phyloP scores from a whole-genome alignment of 2,888 invertebrate genomes.

The Cactoblastis cactorum region DNA sequence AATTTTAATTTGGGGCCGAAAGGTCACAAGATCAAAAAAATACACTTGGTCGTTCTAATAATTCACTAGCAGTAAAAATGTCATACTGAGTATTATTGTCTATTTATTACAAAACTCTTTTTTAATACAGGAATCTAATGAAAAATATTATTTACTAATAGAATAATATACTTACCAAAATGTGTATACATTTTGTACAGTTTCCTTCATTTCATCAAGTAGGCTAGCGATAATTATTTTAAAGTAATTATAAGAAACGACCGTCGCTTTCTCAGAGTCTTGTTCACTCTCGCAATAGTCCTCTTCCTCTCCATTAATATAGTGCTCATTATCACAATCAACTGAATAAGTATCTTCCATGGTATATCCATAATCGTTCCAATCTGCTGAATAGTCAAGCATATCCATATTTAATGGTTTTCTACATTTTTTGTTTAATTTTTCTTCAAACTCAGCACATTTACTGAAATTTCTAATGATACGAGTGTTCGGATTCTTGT shows the following conservation, averaged over 20 bases:
- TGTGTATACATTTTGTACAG: conserved; percentile 29
- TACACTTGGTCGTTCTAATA: too few relatives aligned
- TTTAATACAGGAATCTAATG: neutral
- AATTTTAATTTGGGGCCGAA: too few relatives aligned
- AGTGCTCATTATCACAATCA: conserved; percentile 24
- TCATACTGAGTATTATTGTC: too few relatives aligned
- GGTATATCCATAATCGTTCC: conserved; percentile 10
- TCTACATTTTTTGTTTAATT: conserved; percentile 25
- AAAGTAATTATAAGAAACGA: conserved; percentile 22
- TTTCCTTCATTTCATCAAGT: conserved; percentile 32
- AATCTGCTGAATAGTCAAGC: conserved; percentile 14
- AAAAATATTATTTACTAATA: neutral
- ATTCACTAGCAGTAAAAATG: too few relatives aligned
- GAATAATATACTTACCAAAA: conserved; percentile 40
- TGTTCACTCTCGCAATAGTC: neutral
- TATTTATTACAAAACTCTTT: too few relatives aligned
- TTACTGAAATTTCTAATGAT: conserved; percentile 41
- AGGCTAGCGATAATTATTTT: conserved; percentile 31
- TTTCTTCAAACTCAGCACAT: conserved; percentile 36
- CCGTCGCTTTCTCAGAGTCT: conserved; percentile 13
- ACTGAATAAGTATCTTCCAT: conserved; percentile 23
- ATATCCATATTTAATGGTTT: conserved; percentile 15
- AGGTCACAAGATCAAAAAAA: too few relatives aligned
- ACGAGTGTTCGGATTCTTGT: conserved; percentile 28
- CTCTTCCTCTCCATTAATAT: conserved; percentile 14